Evolutionary conservation across 2,113 vertebrate genomes (phyloP).

Genomic region (Zosterops japonicus): DNA sequence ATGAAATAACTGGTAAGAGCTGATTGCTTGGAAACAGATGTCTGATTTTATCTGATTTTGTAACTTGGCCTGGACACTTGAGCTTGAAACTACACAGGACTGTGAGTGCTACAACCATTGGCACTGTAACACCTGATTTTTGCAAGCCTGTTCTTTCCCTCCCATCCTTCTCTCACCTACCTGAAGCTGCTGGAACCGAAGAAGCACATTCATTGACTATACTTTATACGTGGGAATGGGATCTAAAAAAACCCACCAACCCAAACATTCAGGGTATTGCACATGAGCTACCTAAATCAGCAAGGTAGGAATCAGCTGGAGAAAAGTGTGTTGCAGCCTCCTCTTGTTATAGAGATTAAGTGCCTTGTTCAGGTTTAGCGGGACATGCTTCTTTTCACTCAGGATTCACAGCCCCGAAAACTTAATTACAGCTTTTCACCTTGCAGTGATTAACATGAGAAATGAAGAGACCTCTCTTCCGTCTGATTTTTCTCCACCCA

Average conservation of each 20-base stretch:
- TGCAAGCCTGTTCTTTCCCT: background rate
- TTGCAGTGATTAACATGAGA: slow-evolving; percentile 49
- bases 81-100: background rate
- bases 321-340: background rate
- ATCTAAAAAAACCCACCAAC: background rate
- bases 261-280: background rate
- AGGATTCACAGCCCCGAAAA: slow-evolving; percentile 32
- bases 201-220: background rate
- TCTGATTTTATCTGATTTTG: background rate
- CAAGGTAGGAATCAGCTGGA: background rate
- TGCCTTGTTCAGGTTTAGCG: slow-evolving; percentile 6
- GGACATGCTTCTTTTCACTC: slow-evolving; percentile 3
- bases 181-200: background rate
- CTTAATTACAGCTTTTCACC: slow-evolving; percentile 56
- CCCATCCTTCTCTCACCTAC: background rate
- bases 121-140: background rate
- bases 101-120: rapidly evolving
- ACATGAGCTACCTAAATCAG: background rate
- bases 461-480: background rate
- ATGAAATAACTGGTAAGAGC: background rate
- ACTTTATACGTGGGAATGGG: background rate
- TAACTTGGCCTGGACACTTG: background rate
- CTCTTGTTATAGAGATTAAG: background rate
- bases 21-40: background rate
- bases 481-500: background rate